Base-by-base conservation (phyloP, 2,113 vertebrate genomes). In the Pygathrix nemaeus region DNA sequence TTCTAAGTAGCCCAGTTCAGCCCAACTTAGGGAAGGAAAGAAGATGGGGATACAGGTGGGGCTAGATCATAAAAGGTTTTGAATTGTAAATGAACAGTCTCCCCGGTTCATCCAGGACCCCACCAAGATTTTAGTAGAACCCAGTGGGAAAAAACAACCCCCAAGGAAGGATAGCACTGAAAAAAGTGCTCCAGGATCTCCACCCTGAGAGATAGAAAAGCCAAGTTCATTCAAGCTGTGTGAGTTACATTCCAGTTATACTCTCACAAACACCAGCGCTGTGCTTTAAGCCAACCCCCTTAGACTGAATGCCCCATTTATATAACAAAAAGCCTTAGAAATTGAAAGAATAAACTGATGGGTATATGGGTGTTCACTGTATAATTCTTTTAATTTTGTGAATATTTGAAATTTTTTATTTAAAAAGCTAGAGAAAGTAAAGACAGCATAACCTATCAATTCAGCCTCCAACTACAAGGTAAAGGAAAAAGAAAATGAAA, bases 371-470 rank as follows among this genome's bases (percentile, higher is more conserved):
- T 52, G 8, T 88, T 88, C 45, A 21, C 21, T 75, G 17, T 80
- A 45, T 5, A 90, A 66, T 75, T 88, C 64, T 95, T 95, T 93
- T 61, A 82, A 81, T 43, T 79, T 66, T 78, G 43, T 43, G 21
- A 68, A n/a, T 83, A 90, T 88, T 91, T 96, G 43, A 88, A 97
- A n/a, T 8, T 88, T 88, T 68, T 85, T 68, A 85, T 88, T 97
- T 94, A 76, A 92, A 93, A 88, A 96, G 20, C 27, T 88, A 23
- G 25, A 55, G 81, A 52, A 3, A 3, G 32, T 79, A 72, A 72
- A 32, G 8, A 61, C 43, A 96, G 21, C 4, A 66, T 86, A 91
- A 73, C 7, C 68, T 82, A 57, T 45, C 93, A 70, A 59, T 83
- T 59, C 45, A 75, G 38, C 50, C 38, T 83, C 61, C 43, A 87